Base-by-base conservation (phyloP, 2,797 vertebrate genomes). In the Lycodopsis pacificus region DNA sequence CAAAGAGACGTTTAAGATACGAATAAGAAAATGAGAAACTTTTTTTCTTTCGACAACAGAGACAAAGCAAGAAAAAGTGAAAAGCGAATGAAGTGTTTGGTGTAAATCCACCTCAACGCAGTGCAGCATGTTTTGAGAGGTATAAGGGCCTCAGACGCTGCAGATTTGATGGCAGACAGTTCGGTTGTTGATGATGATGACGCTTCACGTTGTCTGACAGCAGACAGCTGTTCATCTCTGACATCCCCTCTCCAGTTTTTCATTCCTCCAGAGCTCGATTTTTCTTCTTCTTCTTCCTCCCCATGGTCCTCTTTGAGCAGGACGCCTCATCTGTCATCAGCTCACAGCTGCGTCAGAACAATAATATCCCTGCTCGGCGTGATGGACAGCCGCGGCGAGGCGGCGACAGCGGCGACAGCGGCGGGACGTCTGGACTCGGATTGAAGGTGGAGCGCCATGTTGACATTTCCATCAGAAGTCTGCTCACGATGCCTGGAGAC, bases 381-480 rank as follows among this genome's bases (percentile, higher is more conserved):
- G 87, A 91, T 85, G 79, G 87, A 91, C 87, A 85, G 79, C 80
- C n/a, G 27, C n/a, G 59, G 49, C 2, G 54, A 48, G 58, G 61
- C 13, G 30, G 38, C 19, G 69, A 56, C 54, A 66, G 61, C 13
- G 30, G 38, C 19, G 69, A 56, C 54, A 66, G 70, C 22, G 2
- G 44, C 13, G 4, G 2, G 51, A 62, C 1, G 76, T 73, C 71
- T 20, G 44, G 66, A 73, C 65, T 77, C 73, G 72, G 80, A 85
- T 48, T 83, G 74, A 82, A 89, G 78, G 80, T 59, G 65, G 54
- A 72, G 72, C 27, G 8, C 12, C 3, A 74, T 61, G 49, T 46
- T 81, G 73, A 86, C 80, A 42, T 83, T 87, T 88, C 73, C 61
- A 86, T 89, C 82, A 84, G 57, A 44, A 61, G 78, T 82, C 72